Conservation (phyloP, 1,140 invertebrate genomes). For the Philopotamus ludificatus region DNA sequence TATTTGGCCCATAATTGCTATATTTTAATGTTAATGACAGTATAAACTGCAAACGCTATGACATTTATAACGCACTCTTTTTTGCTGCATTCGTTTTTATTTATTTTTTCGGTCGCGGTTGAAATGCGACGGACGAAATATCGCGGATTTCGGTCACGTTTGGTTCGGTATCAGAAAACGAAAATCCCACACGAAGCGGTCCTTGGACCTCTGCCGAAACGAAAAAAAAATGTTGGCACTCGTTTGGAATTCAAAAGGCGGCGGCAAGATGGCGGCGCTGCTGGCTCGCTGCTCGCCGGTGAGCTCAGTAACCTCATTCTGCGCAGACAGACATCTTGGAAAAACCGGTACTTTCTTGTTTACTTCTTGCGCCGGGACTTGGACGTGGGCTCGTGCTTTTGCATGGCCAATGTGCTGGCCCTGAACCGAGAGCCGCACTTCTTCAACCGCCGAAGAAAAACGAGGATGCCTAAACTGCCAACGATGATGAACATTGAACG, state of each 20-base stretch:
- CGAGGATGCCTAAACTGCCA: too few species aligned
- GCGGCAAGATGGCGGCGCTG: constrained; percentile 14
- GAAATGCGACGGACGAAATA: background rate
- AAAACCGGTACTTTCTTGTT: constrained; percentile 29
- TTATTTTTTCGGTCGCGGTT: background rate
- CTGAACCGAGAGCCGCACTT: too few species aligned
- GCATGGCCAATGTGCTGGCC: background rate
- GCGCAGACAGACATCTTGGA: constrained; percentile 22
- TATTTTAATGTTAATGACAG: background rate
- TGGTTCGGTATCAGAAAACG: background rate
- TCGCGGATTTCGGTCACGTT: background rate
- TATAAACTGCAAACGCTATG: too few species aligned
- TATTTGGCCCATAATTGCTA: background rate
- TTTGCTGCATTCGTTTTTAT: background rate
- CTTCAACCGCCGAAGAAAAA: background rate
- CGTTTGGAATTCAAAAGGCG: constrained; percentile 29
- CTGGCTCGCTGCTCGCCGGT: constrained; percentile 16
- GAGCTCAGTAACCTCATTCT: constrained; percentile 35
- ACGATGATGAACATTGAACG: constrained; percentile 19
- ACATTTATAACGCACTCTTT: too few species aligned
- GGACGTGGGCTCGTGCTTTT: background rate
- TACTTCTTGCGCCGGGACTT: constrained; percentile 2
- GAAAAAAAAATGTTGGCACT: background rate
- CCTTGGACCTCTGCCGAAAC: background rate
- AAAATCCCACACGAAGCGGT: background rate